Evolutionary conservation across 2,113 vertebrate species (phyloP).

Genomic region (Megaceryle torquata): DNA sequence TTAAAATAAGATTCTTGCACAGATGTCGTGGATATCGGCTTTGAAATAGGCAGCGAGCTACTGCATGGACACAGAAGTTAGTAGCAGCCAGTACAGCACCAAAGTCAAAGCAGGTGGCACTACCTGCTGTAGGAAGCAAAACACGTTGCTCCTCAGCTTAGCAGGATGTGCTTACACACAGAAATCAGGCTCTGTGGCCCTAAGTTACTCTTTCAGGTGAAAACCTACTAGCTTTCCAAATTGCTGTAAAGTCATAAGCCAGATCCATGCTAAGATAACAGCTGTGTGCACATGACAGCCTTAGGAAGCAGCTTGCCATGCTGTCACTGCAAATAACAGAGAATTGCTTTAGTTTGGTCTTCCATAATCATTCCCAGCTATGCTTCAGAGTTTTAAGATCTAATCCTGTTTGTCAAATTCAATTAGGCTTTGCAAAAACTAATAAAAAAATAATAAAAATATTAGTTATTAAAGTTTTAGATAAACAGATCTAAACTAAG

Average conservation of each 20-base stretch:
- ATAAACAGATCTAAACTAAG: conserved; percentile 46
- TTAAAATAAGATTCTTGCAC: not conserved
- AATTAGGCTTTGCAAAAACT: not conserved
- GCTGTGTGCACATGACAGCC: not conserved
- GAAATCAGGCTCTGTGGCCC: not conserved
- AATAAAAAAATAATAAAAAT: not conserved
- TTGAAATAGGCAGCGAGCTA: not conserved
- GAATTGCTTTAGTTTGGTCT: not conserved
- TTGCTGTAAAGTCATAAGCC: not conserved
- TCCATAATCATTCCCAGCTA: conserved; percentile 1
- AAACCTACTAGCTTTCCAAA: not conserved
- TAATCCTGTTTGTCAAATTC: conserved; percentile 54
- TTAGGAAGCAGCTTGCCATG: not conserved
- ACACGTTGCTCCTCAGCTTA: rapidly evolving
- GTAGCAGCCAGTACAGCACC: not conserved
- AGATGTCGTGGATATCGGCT: not conserved
- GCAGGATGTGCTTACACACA: not conserved
- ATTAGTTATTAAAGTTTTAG: conserved; percentile 11
- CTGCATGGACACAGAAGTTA: not conserved
- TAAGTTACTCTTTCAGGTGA: not conserved
- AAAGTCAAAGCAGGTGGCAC: not conserved
- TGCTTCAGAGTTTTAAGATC: conserved; percentile 37
- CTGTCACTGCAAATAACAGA: not conserved
- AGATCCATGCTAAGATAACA: not conserved
- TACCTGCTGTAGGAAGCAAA: rapidly evolving